Base-by-base conservation (phyloP, 1,140 invertebrate genomes). In the Popillia japonica region DNA sequence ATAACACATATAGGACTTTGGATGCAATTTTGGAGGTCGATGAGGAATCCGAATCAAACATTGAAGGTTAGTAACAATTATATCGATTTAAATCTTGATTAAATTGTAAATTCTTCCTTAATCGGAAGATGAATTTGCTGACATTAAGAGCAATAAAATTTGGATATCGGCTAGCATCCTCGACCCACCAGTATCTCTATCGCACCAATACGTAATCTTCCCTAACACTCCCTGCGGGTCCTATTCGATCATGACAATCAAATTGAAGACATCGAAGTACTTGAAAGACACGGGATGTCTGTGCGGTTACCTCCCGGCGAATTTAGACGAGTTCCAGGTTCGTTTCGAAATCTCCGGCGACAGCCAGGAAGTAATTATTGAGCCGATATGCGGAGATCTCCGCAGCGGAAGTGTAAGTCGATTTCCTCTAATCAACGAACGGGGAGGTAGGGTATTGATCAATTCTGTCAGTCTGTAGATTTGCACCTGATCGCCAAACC, bases 221-320 rank as follows among this genome's bases (percentile, higher is more conserved):
- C 83, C 83, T 0, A 80, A 84, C 48, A 84, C 84, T 40, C 80
- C 84, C 7, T 83, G 83, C 55, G 82, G 84, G 42, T 83, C 83
- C 1, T 83, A 82, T 59, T 84, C 83, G 6, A 23, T 75, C 0
- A 81, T 80, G 77, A 41, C 75, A 10, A 64, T 84, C 14, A 68
- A 76, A 23, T 42, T 84, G n/a, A 77, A 59, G 42, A 76, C 79
- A 0, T 17, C 78, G 0, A 22, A 74, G 11, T 41, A 61, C 9
- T 55, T 74, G 55, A 72, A 78, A 4, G 76, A 78, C 0, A 11
- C 20, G 9, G 14, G 68, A 40, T 81, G 79, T 40, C 22, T 76
- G 8, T 78, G 77, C 23, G 72, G 48, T 10, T 72, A 78, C 68
- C n/a, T 14, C 2, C 48, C 48, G 42, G 17, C 72, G 42, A 27